Evolutionary conservation across 2,113 vertebrate species (phyloP).

Genomic region (Varanus komodoensis): DNA sequence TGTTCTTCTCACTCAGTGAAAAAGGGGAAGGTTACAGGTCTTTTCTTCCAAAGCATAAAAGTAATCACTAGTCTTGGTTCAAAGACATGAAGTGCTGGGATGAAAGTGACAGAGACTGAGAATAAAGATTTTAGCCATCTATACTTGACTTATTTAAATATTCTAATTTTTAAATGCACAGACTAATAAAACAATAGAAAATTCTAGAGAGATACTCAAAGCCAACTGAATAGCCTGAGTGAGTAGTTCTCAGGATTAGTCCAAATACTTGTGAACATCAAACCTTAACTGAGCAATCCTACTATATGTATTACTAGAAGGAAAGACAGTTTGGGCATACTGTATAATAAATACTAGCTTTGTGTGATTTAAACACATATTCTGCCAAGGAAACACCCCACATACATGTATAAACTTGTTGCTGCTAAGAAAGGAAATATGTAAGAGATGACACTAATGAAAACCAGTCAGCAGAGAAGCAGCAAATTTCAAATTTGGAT

Average conservation of each 20-base stretch:
- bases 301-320: slow-evolving; percentile 25
- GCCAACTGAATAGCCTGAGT: neutral
- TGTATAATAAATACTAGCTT: slow-evolving; percentile 21
- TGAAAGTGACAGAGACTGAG: fast-evolving
- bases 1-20: slow-evolving; percentile 27
- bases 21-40: slow-evolving; percentile 35
- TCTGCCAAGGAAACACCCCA: slow-evolving; percentile 44
- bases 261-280: slow-evolving; percentile 4
- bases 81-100: slow-evolving; percentile 10
- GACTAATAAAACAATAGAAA: slow-evolving; percentile 13
- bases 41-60: slow-evolving; percentile 36
- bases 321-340: slow-evolving; percentile 34
- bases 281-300: slow-evolving; percentile 15
- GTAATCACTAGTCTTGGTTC: slow-evolving; percentile 32
- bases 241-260: slow-evolving; percentile 19
- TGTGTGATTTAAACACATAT: slow-evolving; percentile 34
- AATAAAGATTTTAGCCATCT: fast-evolving
- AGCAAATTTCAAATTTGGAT: slow-evolving; percentile 38
- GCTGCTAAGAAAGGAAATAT: slow-evolving; percentile 44
- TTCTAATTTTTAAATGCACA: neutral
- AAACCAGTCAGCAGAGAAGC: slow-evolving; percentile 40
- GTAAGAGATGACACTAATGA: neutral
- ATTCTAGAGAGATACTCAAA: slow-evolving; percentile 10
- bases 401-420: slow-evolving; percentile 49
- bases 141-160: slow-evolving; percentile 22